A percentile compares a stretch with the other conserved stretches of the same genome.
Conservation (phyloP, 2,888 invertebrate genomes). For the Agriopis leucophaearia region DNA sequence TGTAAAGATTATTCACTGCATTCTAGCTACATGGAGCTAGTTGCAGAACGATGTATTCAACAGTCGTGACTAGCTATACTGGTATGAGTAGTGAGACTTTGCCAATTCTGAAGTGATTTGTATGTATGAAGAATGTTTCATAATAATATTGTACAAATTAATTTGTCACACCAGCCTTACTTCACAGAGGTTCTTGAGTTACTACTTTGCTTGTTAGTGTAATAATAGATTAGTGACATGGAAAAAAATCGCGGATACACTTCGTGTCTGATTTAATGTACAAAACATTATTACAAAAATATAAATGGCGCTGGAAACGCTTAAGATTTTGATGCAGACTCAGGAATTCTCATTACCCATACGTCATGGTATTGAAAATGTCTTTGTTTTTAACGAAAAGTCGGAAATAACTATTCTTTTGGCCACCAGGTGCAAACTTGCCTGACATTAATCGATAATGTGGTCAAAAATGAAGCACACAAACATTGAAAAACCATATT, state of each 20-base stretch:
- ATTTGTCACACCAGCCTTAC: slow-evolving; percentile 8
- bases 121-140: slow-evolving; percentile 25
- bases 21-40: not conserved
- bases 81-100: slow-evolving; percentile 13
- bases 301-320: too few relatives aligned
- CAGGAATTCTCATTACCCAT: too few relatives aligned
- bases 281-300: too few relatives aligned
- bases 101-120: slow-evolving; percentile 25
- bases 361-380: too few relatives aligned
- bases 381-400: not conserved
- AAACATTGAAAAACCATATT: not conserved
- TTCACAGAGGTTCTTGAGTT: not conserved
- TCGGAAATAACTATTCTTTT: not conserved
- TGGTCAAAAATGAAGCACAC: not conserved
- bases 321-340: too few relatives aligned
- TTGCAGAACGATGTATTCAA: slow-evolving; percentile 21
- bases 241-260: too few relatives aligned
- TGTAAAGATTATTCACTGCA: slow-evolving; percentile 13
- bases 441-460: not conserved
- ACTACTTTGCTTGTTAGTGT: not conserved
- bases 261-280: too few relatives aligned
- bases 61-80: slow-evolving; percentile 14
- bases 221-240: not conserved
- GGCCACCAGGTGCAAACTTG: not conserved
- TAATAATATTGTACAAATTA: slow-evolving; percentile 19